Conservation (phyloP, 1,140 invertebrate genomes). For the Belonocnema kinseyi region DNA sequence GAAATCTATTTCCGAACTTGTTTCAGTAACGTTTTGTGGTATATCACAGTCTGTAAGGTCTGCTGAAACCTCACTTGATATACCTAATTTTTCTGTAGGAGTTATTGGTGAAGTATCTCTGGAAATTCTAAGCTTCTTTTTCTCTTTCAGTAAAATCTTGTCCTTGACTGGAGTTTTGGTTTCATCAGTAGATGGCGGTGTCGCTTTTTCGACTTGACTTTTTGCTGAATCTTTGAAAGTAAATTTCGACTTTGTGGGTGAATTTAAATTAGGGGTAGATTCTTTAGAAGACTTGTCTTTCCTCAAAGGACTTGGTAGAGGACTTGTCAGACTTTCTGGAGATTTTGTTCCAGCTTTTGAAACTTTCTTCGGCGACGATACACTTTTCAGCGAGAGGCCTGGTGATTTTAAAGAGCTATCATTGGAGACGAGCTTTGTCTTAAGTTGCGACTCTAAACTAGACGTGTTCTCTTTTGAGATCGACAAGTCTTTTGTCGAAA, state of each 20-base stretch:
- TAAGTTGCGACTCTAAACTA: neutral
- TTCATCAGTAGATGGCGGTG: too few species aligned
- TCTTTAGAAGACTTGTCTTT: neutral
- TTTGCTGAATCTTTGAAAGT: neutral
- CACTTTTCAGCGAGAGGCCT: neutral
- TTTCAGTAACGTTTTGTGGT: slow-evolving; percentile 42
- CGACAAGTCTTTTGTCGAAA: slow-evolving; percentile 4
- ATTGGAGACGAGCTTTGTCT: neutral
- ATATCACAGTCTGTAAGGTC: slow-evolving; percentile 32
- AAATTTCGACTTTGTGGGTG: neutral
- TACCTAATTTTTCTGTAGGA: slow-evolving; percentile 7
- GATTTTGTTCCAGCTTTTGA: neutral
- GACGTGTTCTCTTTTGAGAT: slow-evolving; percentile 14
- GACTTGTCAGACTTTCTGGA: neutral
- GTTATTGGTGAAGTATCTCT: neutral
- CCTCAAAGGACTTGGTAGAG: neutral
- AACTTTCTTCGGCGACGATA: neutral
- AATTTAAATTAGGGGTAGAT: neutral
- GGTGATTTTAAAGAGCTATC: neutral
- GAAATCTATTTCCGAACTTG: slow-evolving; percentile 67
- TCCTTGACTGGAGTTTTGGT: neutral
- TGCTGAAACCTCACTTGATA: slow-evolving; percentile 39
- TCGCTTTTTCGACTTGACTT: neutral
- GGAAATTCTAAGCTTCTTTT: neutral
- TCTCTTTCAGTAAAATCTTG: neutral